Percentiles rank a stretch among this genome's conserved stretches.
Conservation (phyloP, 2,797 vertebrate genomes). For the Linurgus olivaceus region DNA sequence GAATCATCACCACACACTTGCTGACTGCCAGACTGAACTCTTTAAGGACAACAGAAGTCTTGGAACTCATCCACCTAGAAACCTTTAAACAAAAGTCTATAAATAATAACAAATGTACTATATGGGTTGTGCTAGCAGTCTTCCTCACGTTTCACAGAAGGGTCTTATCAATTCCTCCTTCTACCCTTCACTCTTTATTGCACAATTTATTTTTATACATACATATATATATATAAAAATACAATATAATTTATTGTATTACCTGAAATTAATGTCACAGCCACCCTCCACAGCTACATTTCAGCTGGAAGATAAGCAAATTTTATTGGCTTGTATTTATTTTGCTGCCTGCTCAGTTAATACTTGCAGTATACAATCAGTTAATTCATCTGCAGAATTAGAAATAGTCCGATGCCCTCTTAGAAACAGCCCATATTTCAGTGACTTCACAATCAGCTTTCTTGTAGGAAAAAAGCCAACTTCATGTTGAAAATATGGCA, state of each 20-base stretch:
- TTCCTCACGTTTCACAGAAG: not conserved
- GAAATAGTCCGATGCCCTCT: not conserved
- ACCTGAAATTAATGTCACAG: not conserved
- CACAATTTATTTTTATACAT: too few relatives aligned
- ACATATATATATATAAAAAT: not conserved
- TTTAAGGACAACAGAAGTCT: conserved; percentile 1
- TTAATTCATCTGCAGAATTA: not conserved
- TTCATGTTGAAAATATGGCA: not conserved
- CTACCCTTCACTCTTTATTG: not conserved
- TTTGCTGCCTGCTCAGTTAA: not conserved
- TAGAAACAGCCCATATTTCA: not conserved
- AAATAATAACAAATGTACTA: not conserved
- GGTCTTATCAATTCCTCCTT: not conserved
- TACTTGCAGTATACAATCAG: not conserved
- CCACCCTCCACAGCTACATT: not conserved
- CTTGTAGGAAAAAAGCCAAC: not conserved
- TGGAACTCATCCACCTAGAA: not conserved
- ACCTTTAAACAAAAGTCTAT: not conserved
- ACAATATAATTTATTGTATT: not conserved
- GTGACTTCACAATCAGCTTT: not conserved
- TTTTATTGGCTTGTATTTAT: not conserved
- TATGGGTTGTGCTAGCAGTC: not conserved
- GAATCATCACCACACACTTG: conserved; percentile 22
- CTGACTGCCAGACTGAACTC: not conserved
- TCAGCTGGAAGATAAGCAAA: not conserved